Conservation (phyloP, 2,113 vertebrate species). For the Rousettus leschenaultii region DNA sequence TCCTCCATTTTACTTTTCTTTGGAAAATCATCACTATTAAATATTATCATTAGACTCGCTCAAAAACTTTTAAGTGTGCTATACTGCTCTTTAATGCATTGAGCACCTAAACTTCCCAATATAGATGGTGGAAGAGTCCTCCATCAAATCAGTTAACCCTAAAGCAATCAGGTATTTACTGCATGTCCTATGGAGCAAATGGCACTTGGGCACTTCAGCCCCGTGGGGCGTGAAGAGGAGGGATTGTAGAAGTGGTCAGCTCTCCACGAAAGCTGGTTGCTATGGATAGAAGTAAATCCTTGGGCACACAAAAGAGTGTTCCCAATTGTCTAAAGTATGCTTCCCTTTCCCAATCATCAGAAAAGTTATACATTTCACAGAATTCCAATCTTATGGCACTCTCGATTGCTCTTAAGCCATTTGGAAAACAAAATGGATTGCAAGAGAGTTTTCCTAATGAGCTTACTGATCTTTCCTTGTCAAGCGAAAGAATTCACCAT, state of each 20-base stretch:
- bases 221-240: not conserved
- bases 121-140: not conserved
- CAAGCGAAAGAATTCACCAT: slow-evolving; percentile 49
- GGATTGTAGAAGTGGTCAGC: not conserved
- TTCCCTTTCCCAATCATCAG: not conserved
- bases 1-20: not conserved
- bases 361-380: not conserved
- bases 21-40: not conserved
- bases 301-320: not conserved
- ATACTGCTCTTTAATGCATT: not conserved
- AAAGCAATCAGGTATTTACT: not conserved
- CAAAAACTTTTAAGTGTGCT: not conserved
- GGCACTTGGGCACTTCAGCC: not conserved
- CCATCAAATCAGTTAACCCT: not conserved
- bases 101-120: not conserved
- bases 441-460: slow-evolving; percentile 22
- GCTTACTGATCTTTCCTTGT: slow-evolving; percentile 6
- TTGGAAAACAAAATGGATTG: slow-evolving; percentile 40
- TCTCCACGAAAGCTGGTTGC: not conserved
- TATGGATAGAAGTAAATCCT: not conserved
- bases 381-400: not conserved
- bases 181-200: not conserved
- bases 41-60: not conserved
- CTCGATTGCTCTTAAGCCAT: not conserved
- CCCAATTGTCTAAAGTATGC: not conserved